Conservation (phyloP, 1,140 invertebrate genomes). For the Riptortus pedestris region DNA sequence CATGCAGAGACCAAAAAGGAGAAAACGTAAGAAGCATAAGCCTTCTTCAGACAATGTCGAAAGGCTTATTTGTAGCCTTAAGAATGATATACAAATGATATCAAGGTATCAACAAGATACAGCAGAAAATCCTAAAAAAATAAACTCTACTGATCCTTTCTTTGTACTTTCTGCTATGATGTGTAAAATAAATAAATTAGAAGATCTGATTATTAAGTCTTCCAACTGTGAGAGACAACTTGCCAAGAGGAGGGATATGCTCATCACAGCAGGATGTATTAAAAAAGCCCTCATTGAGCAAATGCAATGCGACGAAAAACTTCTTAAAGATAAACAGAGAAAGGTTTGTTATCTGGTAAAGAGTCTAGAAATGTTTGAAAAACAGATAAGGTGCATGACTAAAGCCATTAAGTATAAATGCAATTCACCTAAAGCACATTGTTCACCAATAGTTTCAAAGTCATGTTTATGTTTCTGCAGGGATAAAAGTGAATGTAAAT, state of each 20-base stretch:
- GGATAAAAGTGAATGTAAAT: neutral
- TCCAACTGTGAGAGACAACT: neutral
- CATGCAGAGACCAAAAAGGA: neutral
- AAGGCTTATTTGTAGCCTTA: neutral
- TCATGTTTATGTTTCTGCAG: neutral
- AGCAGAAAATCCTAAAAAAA: neutral
- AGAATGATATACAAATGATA: constrained; percentile 1
- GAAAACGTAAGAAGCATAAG: neutral
- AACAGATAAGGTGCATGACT: neutral
- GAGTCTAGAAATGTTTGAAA: constrained; percentile 8
- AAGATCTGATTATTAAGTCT: neutral
- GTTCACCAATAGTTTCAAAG: neutral
- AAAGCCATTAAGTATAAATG: neutral
- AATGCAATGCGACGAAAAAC: neutral
- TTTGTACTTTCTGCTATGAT: neutral
- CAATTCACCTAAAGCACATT: neutral
- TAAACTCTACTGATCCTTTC: neutral
- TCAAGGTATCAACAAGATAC: neutral
- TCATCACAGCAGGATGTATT: neutral
- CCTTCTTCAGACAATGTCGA: neutral
- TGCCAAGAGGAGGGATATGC: neutral
- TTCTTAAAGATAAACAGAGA: neutral
- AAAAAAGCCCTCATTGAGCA: constrained; percentile 1
- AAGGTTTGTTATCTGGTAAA: neutral
- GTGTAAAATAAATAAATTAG: constrained; percentile 10